These are phyloP conservation scores for Pherbina coryleti DNA, from an alignment of 2,888 invertebrate genomes.

Conservation along the genomic window DNA sequence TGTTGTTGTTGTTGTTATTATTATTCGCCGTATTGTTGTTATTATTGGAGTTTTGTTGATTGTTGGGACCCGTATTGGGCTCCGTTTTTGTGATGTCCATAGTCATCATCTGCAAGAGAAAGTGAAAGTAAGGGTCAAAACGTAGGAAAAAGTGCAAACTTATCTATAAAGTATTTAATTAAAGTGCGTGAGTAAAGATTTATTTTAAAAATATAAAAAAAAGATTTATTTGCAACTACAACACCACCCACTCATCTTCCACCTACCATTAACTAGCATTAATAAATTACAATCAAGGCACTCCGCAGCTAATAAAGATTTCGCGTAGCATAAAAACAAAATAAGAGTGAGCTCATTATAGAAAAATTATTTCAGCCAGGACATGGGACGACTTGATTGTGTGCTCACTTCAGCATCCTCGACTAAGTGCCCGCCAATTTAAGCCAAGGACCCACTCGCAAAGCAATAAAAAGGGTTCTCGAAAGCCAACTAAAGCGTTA, in stretches of 20 bases:
- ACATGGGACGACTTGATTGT: slow-evolving; percentile 27
- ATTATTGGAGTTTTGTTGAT: slow-evolving; percentile 53
- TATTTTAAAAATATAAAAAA: slow-evolving; percentile 27
- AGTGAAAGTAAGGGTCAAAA: slow-evolving; percentile 40
- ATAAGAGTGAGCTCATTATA: neutral
- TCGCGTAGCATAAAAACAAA: neutral
- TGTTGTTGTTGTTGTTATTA: slow-evolving; percentile 62
- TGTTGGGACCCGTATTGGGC: slow-evolving; percentile 70
- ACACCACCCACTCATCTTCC: neutral
- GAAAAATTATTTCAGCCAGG: neutral
- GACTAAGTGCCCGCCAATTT: neutral
- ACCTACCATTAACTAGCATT: too few species aligned
- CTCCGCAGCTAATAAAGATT: slow-evolving; percentile 10
- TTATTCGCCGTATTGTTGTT: slow-evolving; percentile 50
- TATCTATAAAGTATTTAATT: neutral
- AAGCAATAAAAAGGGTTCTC: slow-evolving; percentile 31
- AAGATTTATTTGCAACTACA: slow-evolving; percentile 36
- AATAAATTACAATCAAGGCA: too few species aligned
- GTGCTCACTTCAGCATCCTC: neutral
- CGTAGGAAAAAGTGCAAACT: neutral
- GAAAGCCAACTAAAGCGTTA: slow-evolving; percentile 24
- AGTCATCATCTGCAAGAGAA: slow-evolving; percentile 75
- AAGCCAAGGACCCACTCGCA: neutral
- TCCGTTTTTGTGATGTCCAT: slow-evolving; percentile 90
- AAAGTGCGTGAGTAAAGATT: neutral